Conservation (phyloP, 2,797 vertebrate genomes). For the Fringilla coelebs region DNA sequence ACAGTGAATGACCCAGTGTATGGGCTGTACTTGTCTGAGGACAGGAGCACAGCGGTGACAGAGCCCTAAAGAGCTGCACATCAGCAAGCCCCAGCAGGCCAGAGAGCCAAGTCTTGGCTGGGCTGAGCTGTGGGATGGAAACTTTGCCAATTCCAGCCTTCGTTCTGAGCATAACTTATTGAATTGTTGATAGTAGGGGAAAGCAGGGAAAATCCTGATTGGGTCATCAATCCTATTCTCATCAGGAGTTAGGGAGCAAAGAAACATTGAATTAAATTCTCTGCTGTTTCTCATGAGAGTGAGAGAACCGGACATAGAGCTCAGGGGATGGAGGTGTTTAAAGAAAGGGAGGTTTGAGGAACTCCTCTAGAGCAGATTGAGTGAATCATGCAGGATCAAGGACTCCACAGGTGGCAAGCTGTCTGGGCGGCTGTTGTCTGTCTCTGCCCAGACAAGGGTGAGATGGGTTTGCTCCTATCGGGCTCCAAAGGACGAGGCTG, state of each 20-base stretch:
- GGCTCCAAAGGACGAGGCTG: too few relatives aligned
- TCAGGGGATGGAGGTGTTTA: neutral
- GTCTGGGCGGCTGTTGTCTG: too few relatives aligned
- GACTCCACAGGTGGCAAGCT: neutral
- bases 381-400: neutral
- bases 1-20: rapidly evolving
- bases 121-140: neutral
- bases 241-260: neutral
- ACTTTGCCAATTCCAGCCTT: rapidly evolving
- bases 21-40: neutral
- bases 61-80: neutral
- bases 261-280: neutral
- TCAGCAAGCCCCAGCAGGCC: neutral
- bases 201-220: neutral
- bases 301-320: too few relatives aligned
- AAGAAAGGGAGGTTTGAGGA: neutral
- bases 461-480: too few relatives aligned
- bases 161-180: neutral
- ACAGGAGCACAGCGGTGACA: rapidly evolving
- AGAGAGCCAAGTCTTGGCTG: neutral
- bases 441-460: too few relatives aligned
- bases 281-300: neutral
- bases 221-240: neutral
- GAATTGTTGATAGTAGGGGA: neutral
- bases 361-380: neutral